Percentiles rank a stretch among this genome's conserved stretches.
Evolutionary conservation across 1,140 invertebrate species (phyloP).

Genomic region (Rhynchophorus ferrugineus): DNA sequence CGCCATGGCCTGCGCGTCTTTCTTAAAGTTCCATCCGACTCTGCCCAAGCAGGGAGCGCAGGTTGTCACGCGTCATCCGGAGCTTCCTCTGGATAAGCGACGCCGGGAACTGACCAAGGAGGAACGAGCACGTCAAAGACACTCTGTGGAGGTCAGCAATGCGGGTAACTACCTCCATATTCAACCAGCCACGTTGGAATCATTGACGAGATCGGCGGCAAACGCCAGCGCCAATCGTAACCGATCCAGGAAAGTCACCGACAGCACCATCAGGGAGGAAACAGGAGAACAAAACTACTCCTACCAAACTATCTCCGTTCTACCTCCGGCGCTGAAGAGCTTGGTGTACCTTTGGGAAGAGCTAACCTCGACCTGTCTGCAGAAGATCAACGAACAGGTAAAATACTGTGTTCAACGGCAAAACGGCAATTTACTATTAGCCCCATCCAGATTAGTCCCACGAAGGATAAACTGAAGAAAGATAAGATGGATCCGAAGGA

Average conservation of each 20-base stretch:
- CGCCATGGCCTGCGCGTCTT: slow-evolving; percentile 94
- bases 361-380: slow-evolving; percentile 61
- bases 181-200: slow-evolving; percentile 67
- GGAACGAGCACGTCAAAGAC: slow-evolving; percentile 62
- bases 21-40: slow-evolving; percentile 89
- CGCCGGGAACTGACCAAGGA: slow-evolving; percentile 47
- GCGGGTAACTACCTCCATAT: slow-evolving; percentile 68
- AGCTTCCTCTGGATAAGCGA: slow-evolving; percentile 39
- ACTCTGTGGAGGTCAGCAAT: slow-evolving; percentile 73
- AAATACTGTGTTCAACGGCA: too few relatives aligned
- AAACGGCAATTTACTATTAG: too few relatives aligned
- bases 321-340: slow-evolving; percentile 80
- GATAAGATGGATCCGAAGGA: slow-evolving; percentile 39
- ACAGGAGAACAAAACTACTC: slow-evolving; percentile 21
- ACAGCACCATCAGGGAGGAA: slow-evolving; percentile 54
- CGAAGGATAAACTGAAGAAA: slow-evolving; percentile 44
- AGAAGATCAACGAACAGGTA: slow-evolving; percentile 56
- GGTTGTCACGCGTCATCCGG: slow-evolving; percentile 54
- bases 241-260: slow-evolving; percentile 45
- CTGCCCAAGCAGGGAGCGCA: slow-evolving; percentile 72
- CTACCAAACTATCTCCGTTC: slow-evolving; percentile 56
- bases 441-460: slow-evolving; percentile 41
- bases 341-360: slow-evolving; percentile 84
- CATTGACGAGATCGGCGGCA: slow-evolving; percentile 63
- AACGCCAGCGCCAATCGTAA: slow-evolving; percentile 64